These are phyloP conservation scores for Paramormyrops hopkinsi DNA, from an alignment of 2,797 vertebrate species.

Conservation along the genomic window DNA sequence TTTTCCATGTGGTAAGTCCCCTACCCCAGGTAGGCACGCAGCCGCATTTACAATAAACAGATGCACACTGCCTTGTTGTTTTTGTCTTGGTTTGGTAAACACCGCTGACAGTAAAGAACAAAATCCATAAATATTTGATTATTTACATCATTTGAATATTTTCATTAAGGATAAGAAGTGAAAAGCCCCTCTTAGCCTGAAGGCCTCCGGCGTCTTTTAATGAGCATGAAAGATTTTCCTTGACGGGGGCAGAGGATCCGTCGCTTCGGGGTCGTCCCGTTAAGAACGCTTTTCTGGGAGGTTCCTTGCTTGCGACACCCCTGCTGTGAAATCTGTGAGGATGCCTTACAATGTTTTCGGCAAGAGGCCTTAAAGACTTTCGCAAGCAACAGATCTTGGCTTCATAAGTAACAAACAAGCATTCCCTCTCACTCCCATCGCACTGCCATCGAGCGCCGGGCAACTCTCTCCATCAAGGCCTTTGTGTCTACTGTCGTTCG, in stretches of 20 bases:
- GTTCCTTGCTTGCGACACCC: not conserved
- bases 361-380: not conserved
- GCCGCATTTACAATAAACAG: not conserved
- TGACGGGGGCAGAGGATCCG: not conserved
- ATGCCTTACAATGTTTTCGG: not conserved
- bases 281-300: not conserved
- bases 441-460: not conserved
- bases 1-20: not conserved
- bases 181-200: not conserved
- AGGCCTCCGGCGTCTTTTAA: constrained; percentile 14
- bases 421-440: not conserved
- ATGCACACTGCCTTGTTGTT: not conserved
- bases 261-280: not conserved
- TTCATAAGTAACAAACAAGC: not conserved
- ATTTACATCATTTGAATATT: constrained; percentile 17
- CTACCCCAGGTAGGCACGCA: not conserved
- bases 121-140: constrained; percentile 22
- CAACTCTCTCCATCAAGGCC: not conserved
- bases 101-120: not conserved
- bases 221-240: constrained; percentile 11
- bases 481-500: not conserved
- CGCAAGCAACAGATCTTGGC: not conserved
- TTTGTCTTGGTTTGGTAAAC: not conserved
- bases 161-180: constrained; percentile 4
- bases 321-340: not conserved